phyloP scores from a whole-genome alignment of 2,888 invertebrate genomes.

The Vanessa cardui region DNA sequence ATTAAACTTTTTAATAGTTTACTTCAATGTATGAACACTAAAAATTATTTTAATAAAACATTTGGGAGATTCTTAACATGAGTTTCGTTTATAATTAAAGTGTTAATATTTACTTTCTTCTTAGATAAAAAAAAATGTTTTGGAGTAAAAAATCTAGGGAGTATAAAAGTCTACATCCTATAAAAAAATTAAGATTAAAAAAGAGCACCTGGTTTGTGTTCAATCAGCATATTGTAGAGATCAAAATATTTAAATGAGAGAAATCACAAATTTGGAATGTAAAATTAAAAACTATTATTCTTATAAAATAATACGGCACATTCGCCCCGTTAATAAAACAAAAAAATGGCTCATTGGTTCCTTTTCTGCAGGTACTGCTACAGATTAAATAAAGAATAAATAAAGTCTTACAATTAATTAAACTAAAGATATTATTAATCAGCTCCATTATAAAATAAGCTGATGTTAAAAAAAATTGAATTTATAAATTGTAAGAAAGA shows the following conservation, averaged over 20 bases:
- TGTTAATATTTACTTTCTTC: background rate
- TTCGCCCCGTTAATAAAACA: constrained; percentile 45
- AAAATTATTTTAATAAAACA: background rate
- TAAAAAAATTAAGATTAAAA: constrained; percentile 1
- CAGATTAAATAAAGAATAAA: constrained; percentile 47
- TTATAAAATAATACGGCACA: constrained; percentile 60
- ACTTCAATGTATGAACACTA: constrained; percentile 18
- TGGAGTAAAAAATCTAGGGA: too few species aligned
- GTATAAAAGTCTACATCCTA: background rate
- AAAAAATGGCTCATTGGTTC: constrained; percentile 71
- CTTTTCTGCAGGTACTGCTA: constrained; percentile 65
- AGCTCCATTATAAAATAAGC: constrained; percentile 1
- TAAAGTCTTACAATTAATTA: constrained; percentile 37
- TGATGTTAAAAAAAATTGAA: background rate
- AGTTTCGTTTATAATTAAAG: background rate
- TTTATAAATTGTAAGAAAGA: constrained; percentile 12
- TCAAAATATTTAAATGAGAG: constrained; percentile 17
- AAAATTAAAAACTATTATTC: constrained; percentile 27
- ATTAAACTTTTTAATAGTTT: constrained; percentile 11
- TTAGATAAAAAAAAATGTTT: background rate
- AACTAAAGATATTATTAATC: constrained; percentile 14
- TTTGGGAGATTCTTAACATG: background rate
- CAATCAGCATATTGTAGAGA: constrained; percentile 9
- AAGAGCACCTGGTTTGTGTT: constrained; percentile 11
- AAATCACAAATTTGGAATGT: constrained; percentile 60